Conservation (phyloP, 2,888 invertebrate genomes). For the Apamea monoglypha region DNA sequence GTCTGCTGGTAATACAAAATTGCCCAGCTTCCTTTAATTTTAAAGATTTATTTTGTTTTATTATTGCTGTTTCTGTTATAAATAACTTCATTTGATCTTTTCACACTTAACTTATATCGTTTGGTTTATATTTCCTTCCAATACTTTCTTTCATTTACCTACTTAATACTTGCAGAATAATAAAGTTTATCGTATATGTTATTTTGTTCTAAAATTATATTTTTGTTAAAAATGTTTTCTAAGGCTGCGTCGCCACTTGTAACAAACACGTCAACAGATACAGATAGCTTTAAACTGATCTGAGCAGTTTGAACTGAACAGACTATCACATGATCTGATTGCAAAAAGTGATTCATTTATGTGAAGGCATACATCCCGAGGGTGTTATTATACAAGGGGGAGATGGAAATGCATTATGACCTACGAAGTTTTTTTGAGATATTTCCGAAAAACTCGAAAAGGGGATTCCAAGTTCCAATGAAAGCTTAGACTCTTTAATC, state of each 20-base stretch:
- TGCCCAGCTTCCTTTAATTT: background rate
- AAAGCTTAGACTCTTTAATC: background rate
- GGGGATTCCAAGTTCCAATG: background rate
- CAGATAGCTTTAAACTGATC: background rate
- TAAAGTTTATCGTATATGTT: constrained; percentile 5
- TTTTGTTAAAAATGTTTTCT: constrained; percentile 26
- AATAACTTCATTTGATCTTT: constrained; percentile 3
- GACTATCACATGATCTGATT: background rate
- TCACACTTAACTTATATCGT: background rate
- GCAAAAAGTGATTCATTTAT: background rate
- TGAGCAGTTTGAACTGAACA: too few relatives aligned
- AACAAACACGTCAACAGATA: too few relatives aligned
- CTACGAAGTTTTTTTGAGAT: background rate
- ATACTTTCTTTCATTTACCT: background rate
- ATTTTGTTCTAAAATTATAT: constrained; percentile 30
- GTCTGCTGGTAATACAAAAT: background rate
- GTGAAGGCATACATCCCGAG: background rate
- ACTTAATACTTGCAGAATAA: background rate
- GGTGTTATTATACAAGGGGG: background rate
- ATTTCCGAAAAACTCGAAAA: background rate
- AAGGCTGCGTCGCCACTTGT: background rate
- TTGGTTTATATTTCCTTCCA: background rate
- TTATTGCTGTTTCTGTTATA: constrained; percentile 32
- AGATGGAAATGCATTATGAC: background rate
- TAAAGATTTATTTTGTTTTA: constrained; percentile 24